These are phyloP conservation scores for Ctenoplectra terminalis DNA, from an alignment of 1,140 invertebrate species.

Conservation along the genomic window DNA sequence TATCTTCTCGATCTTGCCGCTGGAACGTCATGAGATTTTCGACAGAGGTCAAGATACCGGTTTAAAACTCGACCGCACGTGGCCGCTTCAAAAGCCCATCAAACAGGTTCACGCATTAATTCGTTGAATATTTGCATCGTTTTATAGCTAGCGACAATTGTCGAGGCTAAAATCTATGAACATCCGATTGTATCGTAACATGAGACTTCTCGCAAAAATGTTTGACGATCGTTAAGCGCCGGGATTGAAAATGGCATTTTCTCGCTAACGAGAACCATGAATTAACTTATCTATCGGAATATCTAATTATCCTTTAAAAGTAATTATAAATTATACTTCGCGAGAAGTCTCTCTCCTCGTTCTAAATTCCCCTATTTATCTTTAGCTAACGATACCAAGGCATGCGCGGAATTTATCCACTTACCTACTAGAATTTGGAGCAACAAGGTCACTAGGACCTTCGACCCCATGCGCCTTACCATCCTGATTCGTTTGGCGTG, in stretches of 20 bases:
- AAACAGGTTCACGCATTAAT: conserved; percentile 51
- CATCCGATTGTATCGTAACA: neutral
- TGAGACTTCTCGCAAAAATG: neutral
- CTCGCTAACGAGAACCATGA: neutral
- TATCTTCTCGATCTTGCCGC: neutral
- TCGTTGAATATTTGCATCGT: conserved; percentile 13
- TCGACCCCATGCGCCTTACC: conserved; percentile 31
- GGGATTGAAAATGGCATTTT: too few species aligned
- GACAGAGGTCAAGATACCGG: conserved; percentile 63
- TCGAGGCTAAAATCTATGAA: neutral
- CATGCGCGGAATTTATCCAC: neutral
- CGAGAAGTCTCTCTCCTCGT: neutral
- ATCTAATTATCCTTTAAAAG: neutral
- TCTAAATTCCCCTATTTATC: conserved; percentile 1
- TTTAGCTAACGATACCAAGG: too few species aligned
- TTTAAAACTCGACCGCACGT: conserved; percentile 37
- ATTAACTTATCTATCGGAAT: neutral
- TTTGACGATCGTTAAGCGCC: neutral
- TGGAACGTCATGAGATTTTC: conserved; percentile 54
- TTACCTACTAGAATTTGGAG: conserved; percentile 56
- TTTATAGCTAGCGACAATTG: conserved; percentile 1
- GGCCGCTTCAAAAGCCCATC: conserved; percentile 44
- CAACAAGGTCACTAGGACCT: conserved; percentile 55
- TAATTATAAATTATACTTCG: neutral
- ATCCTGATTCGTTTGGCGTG: conserved; percentile 44